Percentiles rank a stretch among this genome's conserved stretches.
phyloP scores from a whole-genome alignment of 2,888 invertebrate genomes.

The Agrypnus murinus region DNA sequence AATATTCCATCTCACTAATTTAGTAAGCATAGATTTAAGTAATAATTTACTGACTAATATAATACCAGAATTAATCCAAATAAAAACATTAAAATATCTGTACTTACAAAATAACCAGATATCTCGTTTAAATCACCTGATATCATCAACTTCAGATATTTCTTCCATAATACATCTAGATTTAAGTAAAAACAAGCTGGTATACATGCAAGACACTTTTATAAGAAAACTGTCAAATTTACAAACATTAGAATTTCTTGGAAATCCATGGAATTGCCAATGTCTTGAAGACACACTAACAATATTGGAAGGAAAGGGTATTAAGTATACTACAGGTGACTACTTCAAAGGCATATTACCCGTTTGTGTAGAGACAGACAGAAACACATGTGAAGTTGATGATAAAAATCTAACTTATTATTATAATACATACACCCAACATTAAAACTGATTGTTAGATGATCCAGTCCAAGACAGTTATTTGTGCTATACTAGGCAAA shows the following conservation, averaged over 20 bases:
- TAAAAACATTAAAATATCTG: constrained; percentile 51
- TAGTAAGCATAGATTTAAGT: constrained; percentile 57
- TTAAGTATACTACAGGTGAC: constrained; percentile 2
- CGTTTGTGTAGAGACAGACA: constrained; percentile 11
- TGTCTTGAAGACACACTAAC: constrained; percentile 46
- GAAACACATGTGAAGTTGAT: constrained; percentile 9
- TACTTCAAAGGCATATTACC: constrained; percentile 23
- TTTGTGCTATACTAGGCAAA: no score
- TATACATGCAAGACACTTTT: constrained; percentile 51
- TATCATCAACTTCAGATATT: constrained; percentile 40
- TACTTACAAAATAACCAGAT: constrained; percentile 55
- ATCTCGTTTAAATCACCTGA: constrained; percentile 50
- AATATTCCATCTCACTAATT: constrained; percentile 50
- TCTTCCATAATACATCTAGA: constrained; percentile 54
- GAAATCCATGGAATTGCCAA: constrained; percentile 59
- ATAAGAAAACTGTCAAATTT: constrained; percentile 55
- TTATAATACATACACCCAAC: constrained; percentile 22
- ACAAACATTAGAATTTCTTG: constrained; percentile 54
- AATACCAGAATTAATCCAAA: constrained; percentile 49
- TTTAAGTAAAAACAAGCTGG: constrained; percentile 55
- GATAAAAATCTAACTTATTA: constrained; percentile 26
- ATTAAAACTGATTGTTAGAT: no score
- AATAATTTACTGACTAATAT: constrained; percentile 53
- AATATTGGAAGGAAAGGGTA: not conserved
- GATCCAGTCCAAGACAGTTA: no score